Percentiles rank a stretch among this genome's conserved stretches.
Evolutionary conservation across 2,113 vertebrate species (phyloP).

Genomic region (Hemiscyllium ocellatum): DNA sequence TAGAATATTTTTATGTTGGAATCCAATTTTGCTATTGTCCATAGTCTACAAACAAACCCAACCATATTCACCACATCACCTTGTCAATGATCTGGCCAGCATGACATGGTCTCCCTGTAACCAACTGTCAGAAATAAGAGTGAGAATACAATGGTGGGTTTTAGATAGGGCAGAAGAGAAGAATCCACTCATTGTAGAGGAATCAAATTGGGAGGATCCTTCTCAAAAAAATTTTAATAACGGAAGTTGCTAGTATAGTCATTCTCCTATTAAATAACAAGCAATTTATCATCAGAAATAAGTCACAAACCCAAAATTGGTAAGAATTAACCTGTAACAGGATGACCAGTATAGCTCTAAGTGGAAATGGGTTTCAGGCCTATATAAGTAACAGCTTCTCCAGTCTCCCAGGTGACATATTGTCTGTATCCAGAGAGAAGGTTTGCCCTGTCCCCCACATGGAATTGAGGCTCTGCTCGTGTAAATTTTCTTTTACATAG

Average conservation of each 20-base stretch:
- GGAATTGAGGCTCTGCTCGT: background rate
- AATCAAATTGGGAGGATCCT: background rate
- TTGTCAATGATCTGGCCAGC: background rate
- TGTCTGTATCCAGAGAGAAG: background rate
- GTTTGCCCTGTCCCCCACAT: too few species aligned
- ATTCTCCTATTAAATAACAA: background rate
- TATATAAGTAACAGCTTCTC: background rate
- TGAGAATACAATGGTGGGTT: background rate
- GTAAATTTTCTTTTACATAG: background rate
- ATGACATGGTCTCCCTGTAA: background rate
- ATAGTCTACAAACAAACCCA: background rate
- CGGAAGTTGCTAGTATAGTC: conserved; percentile 16
- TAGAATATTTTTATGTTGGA: background rate
- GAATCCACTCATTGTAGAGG: background rate
- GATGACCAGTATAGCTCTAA: background rate
- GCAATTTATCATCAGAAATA: background rate
- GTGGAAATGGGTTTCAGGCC: background rate
- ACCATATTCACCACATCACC: background rate
- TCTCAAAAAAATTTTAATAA: background rate
- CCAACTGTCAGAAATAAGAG: background rate
- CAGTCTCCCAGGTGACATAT: background rate
- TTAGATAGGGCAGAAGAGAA: background rate
- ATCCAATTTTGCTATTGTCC: background rate
- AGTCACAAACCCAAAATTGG: background rate
- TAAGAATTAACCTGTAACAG: background rate